These are phyloP conservation scores for Sphaerophoria rueppellii DNA, from an alignment of 2,888 invertebrate species.

Conservation along the genomic window DNA sequence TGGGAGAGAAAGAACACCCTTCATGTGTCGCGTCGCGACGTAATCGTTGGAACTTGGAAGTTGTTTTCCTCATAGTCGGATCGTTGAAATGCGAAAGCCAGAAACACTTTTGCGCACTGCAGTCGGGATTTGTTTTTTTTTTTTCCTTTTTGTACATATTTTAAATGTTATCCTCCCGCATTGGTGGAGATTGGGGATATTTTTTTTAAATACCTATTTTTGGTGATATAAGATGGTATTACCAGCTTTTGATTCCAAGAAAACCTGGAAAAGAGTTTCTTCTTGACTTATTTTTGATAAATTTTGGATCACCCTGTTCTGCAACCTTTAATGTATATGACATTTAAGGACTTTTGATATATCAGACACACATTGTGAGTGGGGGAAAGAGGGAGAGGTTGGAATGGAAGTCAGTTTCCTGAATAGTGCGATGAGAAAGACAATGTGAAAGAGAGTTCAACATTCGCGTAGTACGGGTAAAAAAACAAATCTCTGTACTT, in stretches of 20 bases:
- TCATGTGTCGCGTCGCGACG: neutral
- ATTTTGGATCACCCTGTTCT: no score
- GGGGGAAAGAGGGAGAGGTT: no score
- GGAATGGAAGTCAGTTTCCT: no score
- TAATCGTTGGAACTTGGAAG: neutral
- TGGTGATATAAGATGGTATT: slow-evolving; percentile 25
- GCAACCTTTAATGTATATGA: no score
- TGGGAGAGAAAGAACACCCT: slow-evolving; percentile 23
- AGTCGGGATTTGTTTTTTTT: slow-evolving; percentile 50
- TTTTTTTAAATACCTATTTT: slow-evolving; percentile 11
- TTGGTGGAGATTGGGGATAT: neutral
- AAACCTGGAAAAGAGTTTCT: neutral
- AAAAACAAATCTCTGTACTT: no score
- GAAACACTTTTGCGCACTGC: slow-evolving; percentile 71
- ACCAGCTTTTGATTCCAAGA: slow-evolving; percentile 26
- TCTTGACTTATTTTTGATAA: no score
- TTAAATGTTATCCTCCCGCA: slow-evolving; percentile 32
- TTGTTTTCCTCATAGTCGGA: no score
- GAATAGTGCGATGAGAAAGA: no score
- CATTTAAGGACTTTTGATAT: no score
- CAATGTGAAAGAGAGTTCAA: no score
- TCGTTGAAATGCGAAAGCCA: slow-evolving; percentile 1
- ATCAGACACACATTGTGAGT: no score
- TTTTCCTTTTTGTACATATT: slow-evolving; percentile 11
- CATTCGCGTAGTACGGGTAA: no score